These are phyloP conservation scores for Hemaris fuciformis DNA, from an alignment of 2,888 invertebrate genomes.

Conservation along the genomic window DNA sequence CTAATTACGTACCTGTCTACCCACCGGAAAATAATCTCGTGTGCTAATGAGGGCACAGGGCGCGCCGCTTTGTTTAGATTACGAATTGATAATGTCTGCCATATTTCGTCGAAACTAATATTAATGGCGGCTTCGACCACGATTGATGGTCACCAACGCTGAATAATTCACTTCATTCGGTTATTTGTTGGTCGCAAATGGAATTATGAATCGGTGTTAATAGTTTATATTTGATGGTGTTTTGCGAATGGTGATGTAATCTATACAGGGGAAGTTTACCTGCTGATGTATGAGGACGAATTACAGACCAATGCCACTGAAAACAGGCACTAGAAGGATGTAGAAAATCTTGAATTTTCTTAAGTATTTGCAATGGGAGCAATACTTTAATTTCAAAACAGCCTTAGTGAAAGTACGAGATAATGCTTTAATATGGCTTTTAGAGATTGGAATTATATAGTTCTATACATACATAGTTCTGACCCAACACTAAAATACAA, in stretches of 20 bases:
- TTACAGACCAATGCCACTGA: too few species aligned
- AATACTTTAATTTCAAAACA: too few species aligned
- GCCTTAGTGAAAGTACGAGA: too few species aligned
- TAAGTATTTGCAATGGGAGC: too few species aligned
- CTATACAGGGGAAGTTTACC: too few species aligned
- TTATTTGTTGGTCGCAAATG: background rate
- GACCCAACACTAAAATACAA: too few species aligned
- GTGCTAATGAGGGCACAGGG: conserved; percentile 29
- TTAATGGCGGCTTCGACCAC: conserved; percentile 20
- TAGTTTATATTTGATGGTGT: background rate
- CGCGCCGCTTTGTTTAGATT: conserved; percentile 33
- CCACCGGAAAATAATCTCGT: conserved; percentile 13
- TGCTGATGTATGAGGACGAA: too few species aligned
- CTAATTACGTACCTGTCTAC: conserved; percentile 8
- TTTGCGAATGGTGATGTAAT: background rate
- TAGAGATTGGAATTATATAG: too few species aligned
- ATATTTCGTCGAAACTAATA: conserved; percentile 16
- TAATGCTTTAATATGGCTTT: too few species aligned
- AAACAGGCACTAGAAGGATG: too few species aligned
- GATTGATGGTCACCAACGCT: conserved; percentile 19
- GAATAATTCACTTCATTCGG: background rate
- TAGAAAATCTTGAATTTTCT: too few species aligned
- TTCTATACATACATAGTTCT: too few species aligned
- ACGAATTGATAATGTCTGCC: conserved; percentile 25
- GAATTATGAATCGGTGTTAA: background rate